Conservation (phyloP, 2,888 invertebrate species). For the Eupelmus urozonus region DNA sequence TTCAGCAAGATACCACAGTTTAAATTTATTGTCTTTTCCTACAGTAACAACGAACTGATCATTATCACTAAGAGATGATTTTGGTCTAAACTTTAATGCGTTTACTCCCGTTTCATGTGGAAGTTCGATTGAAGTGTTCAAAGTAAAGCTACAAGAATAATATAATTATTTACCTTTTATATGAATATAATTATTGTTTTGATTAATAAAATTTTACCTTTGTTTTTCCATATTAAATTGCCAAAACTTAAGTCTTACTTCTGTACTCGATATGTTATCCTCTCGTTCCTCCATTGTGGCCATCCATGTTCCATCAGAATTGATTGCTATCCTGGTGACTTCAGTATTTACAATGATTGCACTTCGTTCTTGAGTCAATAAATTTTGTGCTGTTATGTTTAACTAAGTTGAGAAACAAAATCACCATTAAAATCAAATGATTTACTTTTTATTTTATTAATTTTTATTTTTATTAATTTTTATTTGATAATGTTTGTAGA, state of each 20-base stretch:
- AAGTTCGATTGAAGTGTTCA: slow-evolving; percentile 86
- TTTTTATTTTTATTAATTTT: slow-evolving; percentile 1
- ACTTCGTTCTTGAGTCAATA: slow-evolving; percentile 82
- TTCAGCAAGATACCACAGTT: slow-evolving; percentile 83
- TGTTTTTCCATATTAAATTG: slow-evolving; percentile 80
- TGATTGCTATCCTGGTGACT: slow-evolving; percentile 84
- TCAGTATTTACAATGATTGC: slow-evolving; percentile 82
- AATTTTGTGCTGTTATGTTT: slow-evolving; percentile 86
- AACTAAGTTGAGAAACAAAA: slow-evolving; percentile 77
- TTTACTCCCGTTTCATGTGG: slow-evolving; percentile 84
- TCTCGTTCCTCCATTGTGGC: slow-evolving; percentile 84
- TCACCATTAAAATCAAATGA: slow-evolving; percentile 24
- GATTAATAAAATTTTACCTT: slow-evolving; percentile 77
- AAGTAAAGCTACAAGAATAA: slow-evolving; percentile 79
- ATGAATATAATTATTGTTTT: slow-evolving; percentile 10
- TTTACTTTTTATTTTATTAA: not conserved
- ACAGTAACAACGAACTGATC: slow-evolving; percentile 82
- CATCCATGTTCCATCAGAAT: slow-evolving; percentile 84
- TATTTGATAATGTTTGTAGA: too few relatives aligned
- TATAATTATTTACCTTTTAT: not conserved
- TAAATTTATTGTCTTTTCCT: slow-evolving; percentile 84
- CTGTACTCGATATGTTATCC: slow-evolving; percentile 80
- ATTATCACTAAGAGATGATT: slow-evolving; percentile 70
- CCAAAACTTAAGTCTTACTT: slow-evolving; percentile 89
- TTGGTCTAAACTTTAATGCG: slow-evolving; percentile 81